Percentiles rank a stretch among this genome's conserved stretches.
These are phyloP conservation scores for Clamator glandarius DNA, from an alignment of 2,797 vertebrate species.

Conservation along the genomic window DNA sequence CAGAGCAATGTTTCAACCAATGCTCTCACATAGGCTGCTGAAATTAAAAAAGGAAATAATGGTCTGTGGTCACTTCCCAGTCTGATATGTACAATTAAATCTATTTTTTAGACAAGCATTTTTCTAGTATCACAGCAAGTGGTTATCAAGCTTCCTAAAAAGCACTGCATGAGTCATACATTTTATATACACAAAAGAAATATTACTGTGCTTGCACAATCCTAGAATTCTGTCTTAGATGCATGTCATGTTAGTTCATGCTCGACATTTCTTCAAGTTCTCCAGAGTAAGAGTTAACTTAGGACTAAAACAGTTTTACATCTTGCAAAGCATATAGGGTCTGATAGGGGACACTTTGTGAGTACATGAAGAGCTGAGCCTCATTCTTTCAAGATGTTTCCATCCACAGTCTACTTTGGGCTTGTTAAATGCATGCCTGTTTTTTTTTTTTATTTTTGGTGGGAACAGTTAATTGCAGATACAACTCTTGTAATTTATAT, in stretches of 20 bases:
- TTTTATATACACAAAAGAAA: not conserved
- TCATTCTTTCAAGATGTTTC: not conserved
- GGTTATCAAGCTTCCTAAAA: not conserved
- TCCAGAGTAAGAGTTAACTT: not conserved
- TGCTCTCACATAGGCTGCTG: not conserved
- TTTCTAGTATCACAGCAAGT: not conserved
- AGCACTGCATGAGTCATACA: not conserved
- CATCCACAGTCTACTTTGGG: not conserved
- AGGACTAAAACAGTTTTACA: not conserved
- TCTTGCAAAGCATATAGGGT: not conserved
- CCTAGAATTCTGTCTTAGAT: not conserved
- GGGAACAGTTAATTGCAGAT: not conserved
- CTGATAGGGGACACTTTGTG: not conserved
- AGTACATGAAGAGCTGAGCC: not conserved
- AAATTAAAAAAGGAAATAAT: not conserved
- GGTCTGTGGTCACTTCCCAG: not conserved
- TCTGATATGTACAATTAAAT: not conserved
- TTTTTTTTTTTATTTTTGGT: not conserved
- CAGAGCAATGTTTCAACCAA: not conserved
- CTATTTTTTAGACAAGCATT: not conserved
- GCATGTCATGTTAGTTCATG: not conserved
- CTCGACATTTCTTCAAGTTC: not conserved
- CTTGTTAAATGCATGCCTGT: accelerated
- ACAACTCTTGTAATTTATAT: not conserved
- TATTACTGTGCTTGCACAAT: not conserved